Conservation (phyloP, 2,113 vertebrate genomes). For the Asarcornis scutulata region DNA sequence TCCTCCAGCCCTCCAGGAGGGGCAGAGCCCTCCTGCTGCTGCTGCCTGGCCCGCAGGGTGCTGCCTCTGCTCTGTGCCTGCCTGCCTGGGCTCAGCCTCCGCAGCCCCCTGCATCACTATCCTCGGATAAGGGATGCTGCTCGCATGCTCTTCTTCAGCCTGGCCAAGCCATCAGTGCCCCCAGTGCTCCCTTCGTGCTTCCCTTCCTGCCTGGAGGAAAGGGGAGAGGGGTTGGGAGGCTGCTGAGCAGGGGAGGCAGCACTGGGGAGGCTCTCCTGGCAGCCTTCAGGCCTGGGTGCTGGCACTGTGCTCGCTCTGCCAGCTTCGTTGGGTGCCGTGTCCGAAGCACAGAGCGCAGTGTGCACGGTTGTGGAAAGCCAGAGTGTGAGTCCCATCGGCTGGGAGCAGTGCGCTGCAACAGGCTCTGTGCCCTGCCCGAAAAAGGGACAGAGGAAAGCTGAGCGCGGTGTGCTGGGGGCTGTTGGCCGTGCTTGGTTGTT, state of each 20-base stretch:
- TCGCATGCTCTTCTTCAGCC: too few relatives aligned
- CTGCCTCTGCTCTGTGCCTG: too few relatives aligned
- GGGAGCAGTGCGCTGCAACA: rapidly evolving
- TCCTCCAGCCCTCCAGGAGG: too few relatives aligned
- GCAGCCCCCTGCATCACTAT: too few relatives aligned
- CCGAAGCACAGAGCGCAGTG: neutral
- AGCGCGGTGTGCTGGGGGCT: neutral
- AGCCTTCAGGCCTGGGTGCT: neutral
- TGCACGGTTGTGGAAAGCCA: neutral
- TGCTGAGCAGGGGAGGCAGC: too few relatives aligned
- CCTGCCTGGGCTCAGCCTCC: too few relatives aligned
- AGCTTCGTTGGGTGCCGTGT: neutral
- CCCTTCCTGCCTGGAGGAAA: too few relatives aligned
- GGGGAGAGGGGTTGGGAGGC: too few relatives aligned
- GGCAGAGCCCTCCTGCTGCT: too few relatives aligned
- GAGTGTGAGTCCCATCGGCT: neutral
- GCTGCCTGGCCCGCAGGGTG: too few relatives aligned
- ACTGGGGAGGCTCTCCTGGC: too few relatives aligned
- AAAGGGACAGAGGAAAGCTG: rapidly evolving
- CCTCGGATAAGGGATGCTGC: too few relatives aligned
- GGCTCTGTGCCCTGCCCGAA: neutral
- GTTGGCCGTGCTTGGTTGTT: neutral
- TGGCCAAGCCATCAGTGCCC: neutral
- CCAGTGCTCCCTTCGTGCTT: neutral
- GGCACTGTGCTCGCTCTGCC: neutral